These are phyloP conservation scores for Tetraneura akinire DNA, from an alignment of 1,140 invertebrate genomes.

Conservation along the genomic window DNA sequence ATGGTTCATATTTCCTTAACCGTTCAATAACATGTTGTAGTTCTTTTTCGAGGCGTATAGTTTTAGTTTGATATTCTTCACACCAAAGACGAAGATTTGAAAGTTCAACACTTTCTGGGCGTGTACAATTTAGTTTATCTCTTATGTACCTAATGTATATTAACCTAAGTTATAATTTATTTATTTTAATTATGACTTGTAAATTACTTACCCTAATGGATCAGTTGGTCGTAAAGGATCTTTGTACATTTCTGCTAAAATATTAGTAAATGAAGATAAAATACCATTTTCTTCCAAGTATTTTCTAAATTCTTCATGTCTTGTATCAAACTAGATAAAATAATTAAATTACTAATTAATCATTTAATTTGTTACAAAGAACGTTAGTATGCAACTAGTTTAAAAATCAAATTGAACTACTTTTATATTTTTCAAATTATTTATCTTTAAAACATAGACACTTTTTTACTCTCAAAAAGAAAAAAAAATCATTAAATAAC, in stretches of 20 bases:
- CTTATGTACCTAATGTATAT: neutral
- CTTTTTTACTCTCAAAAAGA: no score
- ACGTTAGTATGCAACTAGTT: no score
- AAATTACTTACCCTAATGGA: slow-evolving; percentile 27
- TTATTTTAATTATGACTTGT: neutral
- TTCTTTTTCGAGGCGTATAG: slow-evolving; percentile 22
- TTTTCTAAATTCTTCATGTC: slow-evolving; percentile 47
- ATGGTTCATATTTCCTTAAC: slow-evolving; percentile 40
- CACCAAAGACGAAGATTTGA: slow-evolving; percentile 38
- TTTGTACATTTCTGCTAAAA: slow-evolving; percentile 40
- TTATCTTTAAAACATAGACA: no score
- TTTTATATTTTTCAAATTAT: no score
- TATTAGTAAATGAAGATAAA: slow-evolving; percentile 35
- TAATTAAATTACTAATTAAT: neutral
- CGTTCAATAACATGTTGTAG: slow-evolving; percentile 28
- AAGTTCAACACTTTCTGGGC: slow-evolving; percentile 11
- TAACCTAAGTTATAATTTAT: neutral
- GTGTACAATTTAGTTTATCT: slow-evolving; percentile 13
- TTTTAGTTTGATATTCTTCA: slow-evolving; percentile 37
- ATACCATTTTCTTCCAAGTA: slow-evolving; percentile 40
- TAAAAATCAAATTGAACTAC: no score
- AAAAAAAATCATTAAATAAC: no score
- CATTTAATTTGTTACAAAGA: no score
- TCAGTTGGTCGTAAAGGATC: slow-evolving; percentile 31
- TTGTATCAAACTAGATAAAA: slow-evolving; percentile 34